phyloP scores from a whole-genome alignment of 2,113 vertebrate genomes.

The Stegostoma tigrinum region DNA sequence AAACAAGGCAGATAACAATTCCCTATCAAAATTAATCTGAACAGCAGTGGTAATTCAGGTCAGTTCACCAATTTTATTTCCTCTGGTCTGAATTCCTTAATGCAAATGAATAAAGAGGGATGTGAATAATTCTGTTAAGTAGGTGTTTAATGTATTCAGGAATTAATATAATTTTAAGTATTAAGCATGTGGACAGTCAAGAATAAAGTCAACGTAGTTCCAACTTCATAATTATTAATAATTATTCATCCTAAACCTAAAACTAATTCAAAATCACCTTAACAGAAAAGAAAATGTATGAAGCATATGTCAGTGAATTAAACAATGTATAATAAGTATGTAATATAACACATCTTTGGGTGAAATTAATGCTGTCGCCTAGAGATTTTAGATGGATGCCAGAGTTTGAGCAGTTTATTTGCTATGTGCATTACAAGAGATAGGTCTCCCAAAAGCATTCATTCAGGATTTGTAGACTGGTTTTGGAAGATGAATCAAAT shows the following conservation, averaged over 20 bases:
- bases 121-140: slow-evolving; percentile 49
- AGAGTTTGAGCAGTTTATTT: neutral
- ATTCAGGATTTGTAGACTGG: neutral
- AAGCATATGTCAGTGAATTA: neutral
- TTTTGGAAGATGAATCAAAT: neutral
- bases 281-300: neutral
- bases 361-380: neutral
- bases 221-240: neutral
- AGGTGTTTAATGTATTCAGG: slow-evolving; percentile 45
- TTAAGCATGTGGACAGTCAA: neutral
- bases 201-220: neutral
- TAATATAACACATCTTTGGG: neutral
- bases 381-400: neutral
- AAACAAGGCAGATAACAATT: neutral
- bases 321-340: neutral
- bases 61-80: neutral
- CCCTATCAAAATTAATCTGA: neutral
- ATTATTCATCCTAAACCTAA: neutral
- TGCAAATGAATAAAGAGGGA: slow-evolving; percentile 51
- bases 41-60: neutral
- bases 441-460: neutral
- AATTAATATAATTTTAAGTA: slow-evolving; percentile 46
- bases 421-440: too few species aligned
- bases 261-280: neutral
- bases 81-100: slow-evolving; percentile 39